Conservation (phyloP, 2,113 vertebrate species). For the Hemiscyllium ocellatum region DNA sequence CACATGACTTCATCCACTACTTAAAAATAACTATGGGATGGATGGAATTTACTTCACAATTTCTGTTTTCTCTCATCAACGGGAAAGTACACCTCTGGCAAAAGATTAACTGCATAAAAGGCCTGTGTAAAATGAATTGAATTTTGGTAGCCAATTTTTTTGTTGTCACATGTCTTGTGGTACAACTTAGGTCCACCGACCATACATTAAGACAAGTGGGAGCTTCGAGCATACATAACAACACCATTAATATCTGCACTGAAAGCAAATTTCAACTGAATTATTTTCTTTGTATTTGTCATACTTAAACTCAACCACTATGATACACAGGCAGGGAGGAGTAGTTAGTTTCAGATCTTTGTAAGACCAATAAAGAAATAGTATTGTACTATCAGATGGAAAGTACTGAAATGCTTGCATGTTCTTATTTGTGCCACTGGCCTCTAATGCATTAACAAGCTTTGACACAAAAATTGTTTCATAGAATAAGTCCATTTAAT, state of each 20-base stretch:
- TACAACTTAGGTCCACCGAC: neutral
- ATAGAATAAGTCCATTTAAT: slow-evolving; percentile 32
- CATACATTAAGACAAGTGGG: too few species aligned
- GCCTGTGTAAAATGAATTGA: neutral
- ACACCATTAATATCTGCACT: neutral
- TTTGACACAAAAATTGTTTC: slow-evolving; percentile 35
- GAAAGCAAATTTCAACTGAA: slow-evolving; percentile 7
- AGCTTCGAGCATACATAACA: neutral
- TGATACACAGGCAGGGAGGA: neutral
- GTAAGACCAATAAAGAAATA: slow-evolving; percentile 6
- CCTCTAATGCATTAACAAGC: slow-evolving; percentile 32
- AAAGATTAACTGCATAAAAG: neutral
- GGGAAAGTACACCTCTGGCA: neutral
- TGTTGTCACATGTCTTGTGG: neutral
- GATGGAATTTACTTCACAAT: neutral
- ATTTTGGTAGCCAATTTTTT: neutral
- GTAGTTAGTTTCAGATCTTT: neutral
- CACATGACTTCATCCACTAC: neutral
- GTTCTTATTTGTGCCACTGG: slow-evolving; percentile 22
- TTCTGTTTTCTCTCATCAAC: neutral
- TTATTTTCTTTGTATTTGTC: neutral
- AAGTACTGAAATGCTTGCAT: neutral
- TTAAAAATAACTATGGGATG: neutral
- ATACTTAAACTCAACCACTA: neutral
- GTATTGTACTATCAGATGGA: neutral